phyloP scores from a whole-genome alignment of 1,140 invertebrate species.

The Drosophila orena region DNA sequence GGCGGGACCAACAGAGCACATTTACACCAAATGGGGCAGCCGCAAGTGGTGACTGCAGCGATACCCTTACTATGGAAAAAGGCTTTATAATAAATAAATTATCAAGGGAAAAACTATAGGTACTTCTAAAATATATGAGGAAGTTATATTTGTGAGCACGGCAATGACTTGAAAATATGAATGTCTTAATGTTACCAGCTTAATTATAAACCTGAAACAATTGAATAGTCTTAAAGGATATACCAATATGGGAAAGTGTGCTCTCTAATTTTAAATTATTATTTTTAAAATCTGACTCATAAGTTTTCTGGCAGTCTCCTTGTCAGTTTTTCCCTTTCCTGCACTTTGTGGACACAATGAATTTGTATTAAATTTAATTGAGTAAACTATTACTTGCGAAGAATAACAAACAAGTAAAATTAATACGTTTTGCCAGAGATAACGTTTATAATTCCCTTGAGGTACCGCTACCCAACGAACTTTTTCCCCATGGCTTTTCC shows the following conservation, averaged over 20 bases:
- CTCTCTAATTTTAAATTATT: too few species aligned
- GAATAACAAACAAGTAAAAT: not conserved
- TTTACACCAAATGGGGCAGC: slow-evolving; percentile 35
- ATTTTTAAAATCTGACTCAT: too few species aligned
- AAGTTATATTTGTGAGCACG: not conserved
- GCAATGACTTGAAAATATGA: too few species aligned
- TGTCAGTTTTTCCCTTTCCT: too few species aligned
- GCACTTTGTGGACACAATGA: not conserved
- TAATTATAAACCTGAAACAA: too few species aligned
- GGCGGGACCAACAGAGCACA: slow-evolving; percentile 47
- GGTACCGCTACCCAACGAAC: not conserved
- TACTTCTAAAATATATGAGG: too few species aligned
- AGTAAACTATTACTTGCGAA: not conserved
- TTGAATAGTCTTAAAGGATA: not conserved
- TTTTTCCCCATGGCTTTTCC: not conserved
- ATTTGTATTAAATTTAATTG: not conserved
- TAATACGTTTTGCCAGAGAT: not conserved
- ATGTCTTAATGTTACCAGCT: too few species aligned
- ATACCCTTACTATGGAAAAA: slow-evolving; percentile 3
- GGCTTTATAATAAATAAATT: too few species aligned
- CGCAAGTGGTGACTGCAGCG: slow-evolving; percentile 20
- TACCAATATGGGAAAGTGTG: too few species aligned
- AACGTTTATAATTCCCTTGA: not conserved
- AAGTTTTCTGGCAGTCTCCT: too few species aligned
- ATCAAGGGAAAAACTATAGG: not conserved